phyloP scores from a whole-genome alignment of 2,888 invertebrate genomes.

The Leptopilina drosophilae region DNA sequence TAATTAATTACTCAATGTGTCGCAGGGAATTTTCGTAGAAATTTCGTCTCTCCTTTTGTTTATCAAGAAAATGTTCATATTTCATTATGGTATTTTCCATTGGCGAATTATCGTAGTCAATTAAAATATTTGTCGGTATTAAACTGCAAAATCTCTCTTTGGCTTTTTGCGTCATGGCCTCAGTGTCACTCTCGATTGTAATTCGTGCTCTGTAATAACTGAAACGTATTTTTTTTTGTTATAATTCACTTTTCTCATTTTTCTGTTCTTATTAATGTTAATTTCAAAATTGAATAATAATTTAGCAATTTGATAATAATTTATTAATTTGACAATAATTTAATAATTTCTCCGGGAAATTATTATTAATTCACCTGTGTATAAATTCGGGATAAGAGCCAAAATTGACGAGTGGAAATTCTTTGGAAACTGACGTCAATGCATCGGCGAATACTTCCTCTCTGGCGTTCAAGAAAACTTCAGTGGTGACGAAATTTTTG shows the following conservation, averaged over 20 bases:
- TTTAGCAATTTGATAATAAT: no score
- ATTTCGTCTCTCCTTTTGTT: slow-evolving; percentile 50
- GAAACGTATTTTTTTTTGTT: slow-evolving; percentile 29
- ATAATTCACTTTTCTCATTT: no score
- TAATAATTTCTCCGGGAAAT: no score
- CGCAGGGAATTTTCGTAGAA: slow-evolving; percentile 51
- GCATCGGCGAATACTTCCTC: slow-evolving; percentile 77
- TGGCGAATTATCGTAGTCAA: slow-evolving; percentile 55
- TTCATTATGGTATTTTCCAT: slow-evolving; percentile 48
- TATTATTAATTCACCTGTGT: slow-evolving; percentile 76
- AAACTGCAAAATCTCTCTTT: slow-evolving; percentile 74
- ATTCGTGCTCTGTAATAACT: slow-evolving; percentile 78
- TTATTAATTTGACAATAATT: no score
- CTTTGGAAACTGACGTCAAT: slow-evolving; percentile 74
- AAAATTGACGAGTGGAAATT: slow-evolving; percentile 78
- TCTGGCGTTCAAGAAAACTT: slow-evolving; percentile 76
- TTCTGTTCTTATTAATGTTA: no score
- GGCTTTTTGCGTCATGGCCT: slow-evolving; percentile 72
- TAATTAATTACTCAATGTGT: slow-evolving; percentile 48
- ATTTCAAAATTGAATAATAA: no score
- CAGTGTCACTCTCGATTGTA: slow-evolving; percentile 77
- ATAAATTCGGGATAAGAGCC: slow-evolving; percentile 79
- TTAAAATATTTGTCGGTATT: slow-evolving; percentile 63
- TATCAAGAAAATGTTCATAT: slow-evolving; percentile 48
- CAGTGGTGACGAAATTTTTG: slow-evolving; percentile 75